Conservation (phyloP, 2,113 vertebrate genomes). For the Heptranchias perlo region DNA sequence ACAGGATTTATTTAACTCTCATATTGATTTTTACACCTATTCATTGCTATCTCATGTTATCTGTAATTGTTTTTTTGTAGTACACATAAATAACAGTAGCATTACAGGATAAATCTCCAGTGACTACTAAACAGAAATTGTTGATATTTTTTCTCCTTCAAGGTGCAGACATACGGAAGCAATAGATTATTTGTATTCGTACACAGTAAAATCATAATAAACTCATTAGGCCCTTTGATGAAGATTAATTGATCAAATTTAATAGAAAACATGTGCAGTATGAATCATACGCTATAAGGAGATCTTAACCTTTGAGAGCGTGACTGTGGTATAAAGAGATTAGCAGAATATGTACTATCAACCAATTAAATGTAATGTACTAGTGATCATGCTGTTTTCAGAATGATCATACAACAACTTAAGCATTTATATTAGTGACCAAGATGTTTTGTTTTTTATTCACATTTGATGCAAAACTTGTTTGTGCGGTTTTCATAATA, state of each 20-base stretch:
- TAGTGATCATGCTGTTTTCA: background rate
- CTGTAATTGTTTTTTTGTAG: background rate
- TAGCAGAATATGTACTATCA: background rate
- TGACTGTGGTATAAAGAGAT: background rate
- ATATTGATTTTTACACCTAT: background rate
- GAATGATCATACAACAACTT: background rate
- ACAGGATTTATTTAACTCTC: background rate
- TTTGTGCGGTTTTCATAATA: background rate
- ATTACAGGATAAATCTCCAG: background rate
- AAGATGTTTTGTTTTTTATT: background rate
- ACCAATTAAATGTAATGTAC: background rate
- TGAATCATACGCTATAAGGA: background rate
- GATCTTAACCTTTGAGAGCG: background rate
- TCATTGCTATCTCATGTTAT: background rate
- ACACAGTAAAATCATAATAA: background rate
- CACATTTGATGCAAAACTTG: background rate
- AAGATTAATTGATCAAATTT: conserved; percentile 17
- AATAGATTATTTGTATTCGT: background rate
- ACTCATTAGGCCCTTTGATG: background rate
- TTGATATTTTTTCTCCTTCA: background rate
- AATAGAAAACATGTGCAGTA: background rate
- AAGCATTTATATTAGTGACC: background rate
- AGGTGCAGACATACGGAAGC: background rate
- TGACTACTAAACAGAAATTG: background rate
- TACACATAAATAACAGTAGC: background rate